A percentile compares a stretch with the other conserved stretches of the same genome.
phyloP scores from a whole-genome alignment of 1,140 invertebrate genomes.

The Bombus haemorrhoidalis region DNA sequence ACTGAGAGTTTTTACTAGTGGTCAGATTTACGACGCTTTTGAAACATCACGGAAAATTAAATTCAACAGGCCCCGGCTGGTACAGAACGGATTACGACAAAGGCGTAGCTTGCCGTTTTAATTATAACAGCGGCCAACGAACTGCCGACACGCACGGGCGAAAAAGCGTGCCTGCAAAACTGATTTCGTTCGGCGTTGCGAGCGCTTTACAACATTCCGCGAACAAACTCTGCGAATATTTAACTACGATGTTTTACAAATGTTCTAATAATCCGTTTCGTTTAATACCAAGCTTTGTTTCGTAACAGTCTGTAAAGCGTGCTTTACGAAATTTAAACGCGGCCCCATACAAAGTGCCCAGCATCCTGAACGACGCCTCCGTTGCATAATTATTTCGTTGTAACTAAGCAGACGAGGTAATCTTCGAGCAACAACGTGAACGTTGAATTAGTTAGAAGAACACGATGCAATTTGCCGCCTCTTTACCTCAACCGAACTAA shows the following conservation, averaged over 20 bases:
- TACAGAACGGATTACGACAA: slow-evolving; percentile 30
- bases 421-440: background rate
- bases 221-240: slow-evolving; percentile 5
- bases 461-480: background rate
- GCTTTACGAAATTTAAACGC: background rate
- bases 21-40: slow-evolving; percentile 24
- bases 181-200: slow-evolving; percentile 17
- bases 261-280: slow-evolving; percentile 33
- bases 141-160: background rate
- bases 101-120: slow-evolving; percentile 24
- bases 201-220: background rate
- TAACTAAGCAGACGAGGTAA: background rate
- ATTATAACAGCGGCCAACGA: slow-evolving; percentile 27
- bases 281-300: slow-evolving; percentile 19
- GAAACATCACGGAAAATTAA: slow-evolving; percentile 31
- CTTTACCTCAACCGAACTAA: background rate
- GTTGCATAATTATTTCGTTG: slow-evolving; percentile 35
- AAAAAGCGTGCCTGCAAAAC: slow-evolving; percentile 19
- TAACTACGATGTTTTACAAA: slow-evolving; percentile 33
- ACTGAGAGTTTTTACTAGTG: background rate
- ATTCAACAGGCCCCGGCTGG: slow-evolving; percentile 7
- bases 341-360: background rate
- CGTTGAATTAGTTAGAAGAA: background rate
- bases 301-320: background rate
- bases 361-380: background rate